Percentiles rank a stretch among this genome's conserved stretches.
phyloP scores from a whole-genome alignment of 2,113 vertebrate species.

The Natator depressus region DNA sequence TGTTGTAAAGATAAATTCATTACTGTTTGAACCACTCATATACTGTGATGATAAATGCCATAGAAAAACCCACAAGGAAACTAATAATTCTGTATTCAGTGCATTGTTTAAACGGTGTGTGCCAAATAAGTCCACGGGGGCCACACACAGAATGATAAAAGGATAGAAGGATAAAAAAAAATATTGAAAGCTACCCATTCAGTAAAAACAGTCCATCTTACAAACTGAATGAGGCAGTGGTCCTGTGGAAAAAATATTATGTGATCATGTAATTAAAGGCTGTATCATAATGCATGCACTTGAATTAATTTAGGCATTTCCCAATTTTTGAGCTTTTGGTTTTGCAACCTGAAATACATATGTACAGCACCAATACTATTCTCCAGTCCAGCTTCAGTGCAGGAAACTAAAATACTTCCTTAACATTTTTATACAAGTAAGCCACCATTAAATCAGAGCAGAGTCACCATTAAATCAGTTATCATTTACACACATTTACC shows the following conservation, averaged over 20 bases:
- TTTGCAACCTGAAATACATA: background rate
- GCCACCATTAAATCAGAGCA: background rate
- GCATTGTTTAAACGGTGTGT: background rate
- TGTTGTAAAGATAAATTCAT: background rate
- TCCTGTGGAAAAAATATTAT: background rate
- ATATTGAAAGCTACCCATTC: background rate
- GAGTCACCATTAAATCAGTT: background rate
- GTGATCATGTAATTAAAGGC: background rate
- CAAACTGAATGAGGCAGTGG: background rate
- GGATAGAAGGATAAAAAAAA: background rate
- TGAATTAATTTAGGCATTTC: background rate
- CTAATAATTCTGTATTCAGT: background rate
- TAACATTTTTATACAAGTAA: background rate
- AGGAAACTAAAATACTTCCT: background rate
- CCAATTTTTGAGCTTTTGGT: background rate
- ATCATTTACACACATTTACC: background rate
- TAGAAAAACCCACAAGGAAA: background rate
- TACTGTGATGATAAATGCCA: background rate
- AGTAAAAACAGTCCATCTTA: background rate
- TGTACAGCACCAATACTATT: background rate
- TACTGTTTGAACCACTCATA: background rate
- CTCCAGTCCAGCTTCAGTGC: background rate
- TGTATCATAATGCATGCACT: background rate
- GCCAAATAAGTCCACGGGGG: background rate
- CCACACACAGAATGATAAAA: background rate